Percentiles rank a stretch among this genome's conserved stretches.
Evolutionary conservation across 2,888 invertebrate species (phyloP).

Genomic region (Tryphoninae sp.): DNA sequence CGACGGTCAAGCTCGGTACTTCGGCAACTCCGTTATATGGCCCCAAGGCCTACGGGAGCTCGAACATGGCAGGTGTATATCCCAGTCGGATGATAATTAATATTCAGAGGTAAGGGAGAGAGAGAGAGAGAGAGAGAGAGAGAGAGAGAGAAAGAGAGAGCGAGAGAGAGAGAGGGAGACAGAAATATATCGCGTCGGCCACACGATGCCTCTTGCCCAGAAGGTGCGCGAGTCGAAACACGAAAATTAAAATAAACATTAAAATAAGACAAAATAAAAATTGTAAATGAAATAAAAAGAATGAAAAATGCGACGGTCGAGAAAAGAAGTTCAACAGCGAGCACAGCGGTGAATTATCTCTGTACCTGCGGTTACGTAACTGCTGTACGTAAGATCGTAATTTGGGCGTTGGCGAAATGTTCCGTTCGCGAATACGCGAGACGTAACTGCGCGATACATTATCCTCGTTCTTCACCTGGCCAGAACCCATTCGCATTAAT

Average conservation of each 20-base stretch:
- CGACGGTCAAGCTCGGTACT: constrained; percentile 32
- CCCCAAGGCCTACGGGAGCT: constrained; percentile 43
- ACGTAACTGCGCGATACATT: constrained; percentile 1
- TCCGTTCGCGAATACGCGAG: background rate
- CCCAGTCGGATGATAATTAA: constrained; percentile 74
- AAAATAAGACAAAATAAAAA: background rate
- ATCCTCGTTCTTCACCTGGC: constrained; percentile 50
- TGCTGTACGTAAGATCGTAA: constrained; percentile 65
- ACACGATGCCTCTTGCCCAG: constrained; percentile 11
- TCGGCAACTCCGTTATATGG: constrained; percentile 15
- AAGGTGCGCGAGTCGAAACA: constrained; percentile 23
- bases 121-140: constrained; percentile 62
- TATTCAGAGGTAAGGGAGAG: constrained; percentile 73
- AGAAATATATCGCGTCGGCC: constrained; percentile 32
- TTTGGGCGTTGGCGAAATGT: constrained; percentile 72
- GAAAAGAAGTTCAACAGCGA: constrained; percentile 24
- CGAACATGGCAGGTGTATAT: constrained; percentile 71
- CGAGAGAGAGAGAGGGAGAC: constrained; percentile 60
- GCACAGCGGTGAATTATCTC: constrained; percentile 31
- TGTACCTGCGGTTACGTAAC: constrained; percentile 48
- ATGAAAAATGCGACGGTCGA: constrained; percentile 7
- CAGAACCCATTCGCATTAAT: constrained; percentile 42
- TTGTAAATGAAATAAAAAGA: background rate
- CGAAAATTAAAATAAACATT: background rate
- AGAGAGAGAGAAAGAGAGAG: background rate